phyloP scores from a whole-genome alignment of 2,113 vertebrate species.

The Aldabrachelys gigantea region DNA sequence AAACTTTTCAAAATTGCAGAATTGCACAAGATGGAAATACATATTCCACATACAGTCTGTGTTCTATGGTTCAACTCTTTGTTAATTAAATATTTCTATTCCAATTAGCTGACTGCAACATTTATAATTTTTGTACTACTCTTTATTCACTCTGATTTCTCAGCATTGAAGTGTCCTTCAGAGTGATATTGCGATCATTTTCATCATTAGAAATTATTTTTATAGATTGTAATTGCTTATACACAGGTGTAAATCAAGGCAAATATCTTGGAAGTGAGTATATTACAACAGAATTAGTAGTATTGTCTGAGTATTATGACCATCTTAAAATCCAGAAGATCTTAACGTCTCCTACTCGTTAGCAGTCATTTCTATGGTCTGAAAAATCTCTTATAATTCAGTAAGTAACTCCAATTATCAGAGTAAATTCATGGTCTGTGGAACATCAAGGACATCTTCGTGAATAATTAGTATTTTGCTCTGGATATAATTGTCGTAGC shows the following conservation, averaged over 20 bases:
- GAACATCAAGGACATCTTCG: neutral
- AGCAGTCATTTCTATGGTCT: neutral
- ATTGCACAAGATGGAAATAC: neutral
- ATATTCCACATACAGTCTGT: neutral
- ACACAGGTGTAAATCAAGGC: neutral
- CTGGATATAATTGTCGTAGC: too few species aligned
- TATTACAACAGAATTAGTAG: neutral
- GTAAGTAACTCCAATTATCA: neutral
- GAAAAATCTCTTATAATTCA: neutral
- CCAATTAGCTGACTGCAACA: neutral
- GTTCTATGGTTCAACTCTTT: neutral
- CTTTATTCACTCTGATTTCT: neutral
- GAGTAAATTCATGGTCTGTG: neutral
- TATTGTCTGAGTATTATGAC: neutral
- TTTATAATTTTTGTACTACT: neutral
- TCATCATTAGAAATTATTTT: neutral
- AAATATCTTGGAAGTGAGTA: neutral
- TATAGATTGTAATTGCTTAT: neutral
- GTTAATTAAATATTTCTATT: neutral
- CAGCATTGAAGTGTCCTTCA: neutral
- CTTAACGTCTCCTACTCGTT: neutral
- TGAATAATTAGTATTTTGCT: neutral
- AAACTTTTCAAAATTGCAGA: neutral
- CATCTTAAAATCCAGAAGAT: neutral
- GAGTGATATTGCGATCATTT: neutral